Conservation (phyloP, 2,797 vertebrate species). For the Gouania willdenowi region DNA sequence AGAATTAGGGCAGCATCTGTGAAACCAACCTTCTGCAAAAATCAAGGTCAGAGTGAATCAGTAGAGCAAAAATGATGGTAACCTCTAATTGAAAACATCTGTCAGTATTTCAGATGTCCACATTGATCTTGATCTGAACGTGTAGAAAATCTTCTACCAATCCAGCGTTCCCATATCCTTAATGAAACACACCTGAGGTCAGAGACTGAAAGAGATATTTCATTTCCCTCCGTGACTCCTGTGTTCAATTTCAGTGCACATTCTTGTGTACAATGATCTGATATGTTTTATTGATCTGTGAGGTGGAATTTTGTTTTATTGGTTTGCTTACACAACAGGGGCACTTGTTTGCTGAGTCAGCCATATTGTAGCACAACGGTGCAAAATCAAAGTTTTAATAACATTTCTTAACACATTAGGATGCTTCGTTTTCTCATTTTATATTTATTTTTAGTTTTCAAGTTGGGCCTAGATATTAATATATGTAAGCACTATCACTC, state of each 20-base stretch:
- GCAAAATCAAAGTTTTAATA: not conserved
- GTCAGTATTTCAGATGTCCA: conserved; percentile 39
- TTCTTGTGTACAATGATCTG: conserved; percentile 10
- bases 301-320: conserved; percentile 5
- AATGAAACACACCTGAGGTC: not conserved
- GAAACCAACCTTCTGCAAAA: conserved; percentile 7
- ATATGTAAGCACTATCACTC: too few species aligned
- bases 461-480: too few species aligned
- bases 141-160: conserved; percentile 3
- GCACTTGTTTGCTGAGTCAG: conserved; percentile 10
- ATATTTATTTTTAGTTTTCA: too few species aligned
- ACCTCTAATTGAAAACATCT: conserved; percentile 48
- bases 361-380: too few species aligned
- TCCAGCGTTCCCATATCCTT: not conserved
- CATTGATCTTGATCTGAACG: conserved; percentile 26
- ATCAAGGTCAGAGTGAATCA: conserved; percentile 31
- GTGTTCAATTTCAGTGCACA: not conserved
- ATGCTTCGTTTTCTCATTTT: too few species aligned
- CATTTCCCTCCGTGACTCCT: not conserved
- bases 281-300: conserved; percentile 22
- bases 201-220: not conserved
- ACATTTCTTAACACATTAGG: conserved; percentile 7
- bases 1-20: not conserved
- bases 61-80: conserved; percentile 39
- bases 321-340: not conserved